Evolutionary conservation across 2,888 invertebrate genomes (phyloP).

Genomic region (Cheilosia scutellata): DNA sequence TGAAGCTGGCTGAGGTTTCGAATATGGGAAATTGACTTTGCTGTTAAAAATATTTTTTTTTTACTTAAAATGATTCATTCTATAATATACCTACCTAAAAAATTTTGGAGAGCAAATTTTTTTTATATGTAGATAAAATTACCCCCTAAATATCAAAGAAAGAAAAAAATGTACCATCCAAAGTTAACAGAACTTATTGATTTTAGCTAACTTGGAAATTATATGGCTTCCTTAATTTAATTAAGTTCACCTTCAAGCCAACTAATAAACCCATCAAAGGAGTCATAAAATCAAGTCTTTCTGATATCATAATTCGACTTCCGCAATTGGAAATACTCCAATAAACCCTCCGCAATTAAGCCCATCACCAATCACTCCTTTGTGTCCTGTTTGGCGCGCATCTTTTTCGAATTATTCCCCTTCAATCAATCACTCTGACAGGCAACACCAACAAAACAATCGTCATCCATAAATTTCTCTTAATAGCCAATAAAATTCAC

Average conservation of each 20-base stretch:
- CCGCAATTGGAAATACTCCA: not conserved
- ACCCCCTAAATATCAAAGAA: no score
- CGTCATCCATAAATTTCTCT: constrained; percentile 70
- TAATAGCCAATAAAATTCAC: constrained; percentile 75
- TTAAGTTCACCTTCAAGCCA: not conserved
- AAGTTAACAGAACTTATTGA: no score
- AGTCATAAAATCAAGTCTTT: not conserved
- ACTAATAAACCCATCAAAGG: not conserved
- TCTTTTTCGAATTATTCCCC: constrained; percentile 5
- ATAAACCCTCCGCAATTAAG: constrained; percentile 23
- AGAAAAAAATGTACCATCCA: no score
- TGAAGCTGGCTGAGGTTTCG: no score
- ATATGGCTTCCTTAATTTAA: not conserved
- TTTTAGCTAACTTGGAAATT: no score
- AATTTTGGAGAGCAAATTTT: no score
- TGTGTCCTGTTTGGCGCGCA: constrained; percentile 4
- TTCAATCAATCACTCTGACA: constrained; percentile 61
- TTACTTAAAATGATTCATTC: no score
- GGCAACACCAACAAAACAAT: constrained; percentile 62
- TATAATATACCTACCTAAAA: no score
- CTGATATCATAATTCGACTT: not conserved
- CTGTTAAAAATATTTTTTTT: no score
- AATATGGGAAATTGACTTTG: no score
- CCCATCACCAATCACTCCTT: constrained; percentile 32
- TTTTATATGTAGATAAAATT: no score